Evolutionary conservation across 2,113 vertebrate genomes (phyloP).

Genomic region (Gobio gobio): DNA sequence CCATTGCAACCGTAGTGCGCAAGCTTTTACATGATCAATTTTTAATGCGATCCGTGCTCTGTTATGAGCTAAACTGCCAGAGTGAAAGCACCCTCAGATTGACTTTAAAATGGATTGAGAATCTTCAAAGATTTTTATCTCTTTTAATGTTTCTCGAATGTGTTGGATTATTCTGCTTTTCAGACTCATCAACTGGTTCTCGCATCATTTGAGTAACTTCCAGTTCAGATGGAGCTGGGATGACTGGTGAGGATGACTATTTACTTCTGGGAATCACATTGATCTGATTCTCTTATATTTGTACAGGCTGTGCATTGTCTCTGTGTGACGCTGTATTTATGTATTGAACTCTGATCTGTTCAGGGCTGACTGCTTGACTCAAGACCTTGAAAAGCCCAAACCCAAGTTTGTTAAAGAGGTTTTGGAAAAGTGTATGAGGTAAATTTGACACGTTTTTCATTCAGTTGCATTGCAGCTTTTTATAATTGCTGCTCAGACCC

Average conservation of each 20-base stretch:
- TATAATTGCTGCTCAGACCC: too few species aligned
- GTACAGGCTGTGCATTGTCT: neutral
- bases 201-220: slow-evolving; percentile 98
- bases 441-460: neutral
- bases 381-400: slow-evolving; percentile 91
- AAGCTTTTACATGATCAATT: too few species aligned
- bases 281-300: too few species aligned
- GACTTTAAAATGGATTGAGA: neutral
- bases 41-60: too few species aligned
- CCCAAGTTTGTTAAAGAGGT: slow-evolving; percentile 98
- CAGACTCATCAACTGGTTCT: slow-evolving; percentile 92
- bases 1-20: too few species aligned
- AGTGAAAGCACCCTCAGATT: neutral
- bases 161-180: slow-evolving; percentile 9
- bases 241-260: slow-evolving; percentile 86
- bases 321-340: neutral
- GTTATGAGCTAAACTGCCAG: too few species aligned
- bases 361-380: slow-evolving; percentile 93
- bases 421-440: slow-evolving; percentile 97
- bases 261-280: neutral
- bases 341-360: slow-evolving; percentile 21
- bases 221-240: slow-evolving; percentile 99
- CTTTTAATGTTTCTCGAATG: neutral
- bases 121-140: neutral
- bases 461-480: neutral